Conservation (phyloP, 2,113 vertebrate genomes). For the Aptenodytes forsteri region DNA sequence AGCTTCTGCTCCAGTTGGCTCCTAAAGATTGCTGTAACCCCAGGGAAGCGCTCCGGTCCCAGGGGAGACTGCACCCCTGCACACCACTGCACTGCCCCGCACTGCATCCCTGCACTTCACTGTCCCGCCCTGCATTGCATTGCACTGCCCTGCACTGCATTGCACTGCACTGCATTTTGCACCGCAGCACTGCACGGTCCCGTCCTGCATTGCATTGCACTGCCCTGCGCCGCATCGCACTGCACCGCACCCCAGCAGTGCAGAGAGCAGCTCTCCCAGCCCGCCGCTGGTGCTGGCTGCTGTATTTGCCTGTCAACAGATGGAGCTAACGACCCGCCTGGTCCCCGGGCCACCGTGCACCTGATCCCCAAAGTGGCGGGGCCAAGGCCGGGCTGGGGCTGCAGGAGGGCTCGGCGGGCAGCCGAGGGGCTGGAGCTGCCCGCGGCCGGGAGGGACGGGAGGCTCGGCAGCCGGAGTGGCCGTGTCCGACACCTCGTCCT, state of each 20-base stretch:
- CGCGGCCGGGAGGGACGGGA: fast-evolving
- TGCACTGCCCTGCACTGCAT: neutral
- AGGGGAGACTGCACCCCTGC: neutral
- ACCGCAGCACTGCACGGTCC: no score
- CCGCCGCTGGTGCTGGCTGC: neutral
- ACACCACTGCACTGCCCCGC: neutral
- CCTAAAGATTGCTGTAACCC: neutral
- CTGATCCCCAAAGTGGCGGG: neutral
- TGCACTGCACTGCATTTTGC: neutral
- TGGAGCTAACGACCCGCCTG: neutral
- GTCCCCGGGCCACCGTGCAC: neutral
- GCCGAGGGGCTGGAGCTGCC: neutral
- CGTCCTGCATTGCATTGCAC: neutral
- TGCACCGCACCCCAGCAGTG: neutral
- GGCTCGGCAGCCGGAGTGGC: neutral
- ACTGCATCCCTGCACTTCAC: neutral
- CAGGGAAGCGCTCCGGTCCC: fast-evolving
- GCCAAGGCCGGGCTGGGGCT: neutral
- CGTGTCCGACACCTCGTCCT: fast-evolving
- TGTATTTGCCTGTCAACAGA: neutral
- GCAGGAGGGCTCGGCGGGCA: neutral
- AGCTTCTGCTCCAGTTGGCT: neutral
- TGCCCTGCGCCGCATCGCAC: no score
- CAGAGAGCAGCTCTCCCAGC: neutral
- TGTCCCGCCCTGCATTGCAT: neutral